These are phyloP conservation scores for Pomacea canaliculata DNA, from an alignment of 2,888 invertebrate species.

Conservation along the genomic window DNA sequence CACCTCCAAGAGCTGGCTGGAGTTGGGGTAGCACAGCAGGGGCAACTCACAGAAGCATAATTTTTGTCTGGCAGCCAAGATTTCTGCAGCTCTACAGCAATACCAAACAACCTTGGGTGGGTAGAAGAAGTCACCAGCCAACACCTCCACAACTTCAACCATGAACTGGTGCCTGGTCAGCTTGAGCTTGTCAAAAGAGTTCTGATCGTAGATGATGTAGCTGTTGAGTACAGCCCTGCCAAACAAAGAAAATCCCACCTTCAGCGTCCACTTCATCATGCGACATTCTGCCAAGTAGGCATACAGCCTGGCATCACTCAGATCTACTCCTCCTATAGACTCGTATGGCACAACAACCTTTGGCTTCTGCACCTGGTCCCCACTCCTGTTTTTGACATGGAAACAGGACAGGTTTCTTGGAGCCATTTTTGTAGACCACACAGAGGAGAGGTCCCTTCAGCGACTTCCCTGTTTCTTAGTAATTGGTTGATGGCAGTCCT, in stretches of 20 bases:
- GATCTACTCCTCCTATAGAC: slow-evolving; percentile 23
- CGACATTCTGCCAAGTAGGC: slow-evolving; percentile 19
- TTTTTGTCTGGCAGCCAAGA: too few species aligned
- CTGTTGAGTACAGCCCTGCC: neutral
- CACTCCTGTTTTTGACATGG: neutral
- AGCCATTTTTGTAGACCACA: too few species aligned
- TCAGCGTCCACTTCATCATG: slow-evolving; percentile 16
- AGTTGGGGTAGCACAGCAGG: too few species aligned
- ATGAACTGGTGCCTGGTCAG: neutral
- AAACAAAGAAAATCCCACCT: neutral
- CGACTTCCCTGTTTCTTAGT: slow-evolving; percentile 17
- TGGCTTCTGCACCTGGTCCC: neutral
- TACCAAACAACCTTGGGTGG: neutral
- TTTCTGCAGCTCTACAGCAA: neutral
- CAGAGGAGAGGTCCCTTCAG: neutral
- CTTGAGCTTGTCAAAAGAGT: neutral
- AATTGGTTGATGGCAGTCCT: too few species aligned
- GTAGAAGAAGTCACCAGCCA: too few species aligned
- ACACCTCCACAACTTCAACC: too few species aligned
- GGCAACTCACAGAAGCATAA: too few species aligned
- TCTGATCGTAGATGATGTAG: neutral
- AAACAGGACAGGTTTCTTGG: neutral
- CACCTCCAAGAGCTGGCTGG: too few species aligned
- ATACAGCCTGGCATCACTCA: slow-evolving; percentile 16
- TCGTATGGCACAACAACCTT: slow-evolving; percentile 12